These are phyloP conservation scores for Mimas tiliae DNA, from an alignment of 2,888 invertebrate genomes.

Conservation along the genomic window DNA sequence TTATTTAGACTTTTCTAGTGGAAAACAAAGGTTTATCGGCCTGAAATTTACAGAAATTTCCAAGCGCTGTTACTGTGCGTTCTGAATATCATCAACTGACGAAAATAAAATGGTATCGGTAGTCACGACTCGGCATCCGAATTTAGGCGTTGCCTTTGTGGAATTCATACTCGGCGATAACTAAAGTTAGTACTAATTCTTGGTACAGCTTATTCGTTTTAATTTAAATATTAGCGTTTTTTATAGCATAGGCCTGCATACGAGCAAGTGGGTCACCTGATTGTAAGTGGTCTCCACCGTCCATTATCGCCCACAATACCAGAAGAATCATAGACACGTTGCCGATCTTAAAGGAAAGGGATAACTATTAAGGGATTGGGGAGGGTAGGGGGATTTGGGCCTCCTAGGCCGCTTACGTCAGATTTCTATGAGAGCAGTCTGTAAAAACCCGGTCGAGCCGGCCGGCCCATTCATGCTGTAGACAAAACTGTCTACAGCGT, in stretches of 20 bases:
- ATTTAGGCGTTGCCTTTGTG: slow-evolving; percentile 37
- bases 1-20: slow-evolving; percentile 62
- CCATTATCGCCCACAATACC: no score
- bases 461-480: no score
- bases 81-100: slow-evolving; percentile 41
- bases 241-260: background rate
- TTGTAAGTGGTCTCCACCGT: no score
- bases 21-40: slow-evolving; percentile 51
- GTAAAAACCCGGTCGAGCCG: no score
- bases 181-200: slow-evolving; percentile 37
- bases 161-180: slow-evolving; percentile 27
- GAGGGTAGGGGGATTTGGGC: no score
- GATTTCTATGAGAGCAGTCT: no score
- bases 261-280: no score
- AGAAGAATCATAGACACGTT: no score
- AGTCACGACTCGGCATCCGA: slow-evolving; percentile 36
- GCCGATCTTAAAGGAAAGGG: no score
- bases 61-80: slow-evolving; percentile 34
- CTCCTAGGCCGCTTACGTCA: no score
- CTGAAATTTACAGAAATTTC: slow-evolving; percentile 42
- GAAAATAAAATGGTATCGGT: slow-evolving; percentile 54
- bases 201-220: slow-evolving; percentile 38
- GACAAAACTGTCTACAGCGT: no score
- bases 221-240: slow-evolving; percentile 21
- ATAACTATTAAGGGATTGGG: no score